Evolutionary conservation across 1,140 invertebrate species (phyloP), one percentile per base, ranked within the genome.

Genomic region (Acromyrmex echinatior): DNA sequence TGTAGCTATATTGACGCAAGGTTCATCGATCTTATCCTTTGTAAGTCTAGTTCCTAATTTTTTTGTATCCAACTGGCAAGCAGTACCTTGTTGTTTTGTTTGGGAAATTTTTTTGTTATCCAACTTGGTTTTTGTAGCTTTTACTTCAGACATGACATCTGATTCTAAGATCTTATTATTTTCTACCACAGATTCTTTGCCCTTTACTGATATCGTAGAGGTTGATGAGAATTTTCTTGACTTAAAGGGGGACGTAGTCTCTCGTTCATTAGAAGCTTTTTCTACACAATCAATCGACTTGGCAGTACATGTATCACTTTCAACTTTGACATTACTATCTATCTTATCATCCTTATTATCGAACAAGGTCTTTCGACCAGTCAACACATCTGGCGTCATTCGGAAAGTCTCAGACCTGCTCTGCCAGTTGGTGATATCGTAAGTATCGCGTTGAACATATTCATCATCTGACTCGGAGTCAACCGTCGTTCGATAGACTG

Each of bases 391-490:
- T 49, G 70, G 12, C 31, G 3, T 18, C 7, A 1, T 71, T 1
- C 62, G n/a, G n/a, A 35, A 25, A 35, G 39, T 5, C 16, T 81
- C 14, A 25, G 18, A 5, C 21, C 58, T 84, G n/a, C 18, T 63
- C 39, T 49, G 70, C 45, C 39, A 62, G 14, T 35, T 14, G 2
- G 53, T 28, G 49, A 2, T 56, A 31, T 0, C 62, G 12, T 31
- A 68, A 25, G n/a, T n/a, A n/a, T n/a, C 6, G 3, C 12, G 35
- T 10, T 86, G 89, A 60, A 92, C 87, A 31, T 60, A 93, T 35
- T 94, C 93, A 73, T 96, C 96, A 85, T 96, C 96, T 9, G 96
- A 96, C 28, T 97, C 96, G 84, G 97, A 97, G 89, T 96, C 97
- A 74, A 96, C 95, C 88, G 93, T 90, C 49, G 82, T 62, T 39